A percentile compares a stretch with the other conserved stretches of the same genome.
phyloP scores from a whole-genome alignment of 2,797 vertebrate species.

The Cheirogaleus major region DNA sequence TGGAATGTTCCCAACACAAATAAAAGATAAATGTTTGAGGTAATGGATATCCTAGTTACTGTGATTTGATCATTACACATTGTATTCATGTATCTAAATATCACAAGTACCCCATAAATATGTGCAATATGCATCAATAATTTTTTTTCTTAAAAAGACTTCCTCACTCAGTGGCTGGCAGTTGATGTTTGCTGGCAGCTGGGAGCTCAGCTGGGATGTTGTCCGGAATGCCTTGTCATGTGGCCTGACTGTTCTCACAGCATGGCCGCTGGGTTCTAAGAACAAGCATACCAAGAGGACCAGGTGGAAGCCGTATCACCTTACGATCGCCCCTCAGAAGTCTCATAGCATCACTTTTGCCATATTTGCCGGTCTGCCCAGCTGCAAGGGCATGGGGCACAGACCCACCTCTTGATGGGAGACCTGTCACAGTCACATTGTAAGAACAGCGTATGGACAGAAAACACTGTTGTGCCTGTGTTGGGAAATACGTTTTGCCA shows the following conservation, averaged over 20 bases:
- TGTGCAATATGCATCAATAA: not conserved
- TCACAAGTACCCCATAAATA: not conserved
- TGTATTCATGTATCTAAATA: not conserved
- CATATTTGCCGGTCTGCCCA: not conserved
- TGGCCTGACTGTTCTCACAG: not conserved
- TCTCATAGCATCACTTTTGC: not conserved
- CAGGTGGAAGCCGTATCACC: not conserved
- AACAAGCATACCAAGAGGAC: not conserved
- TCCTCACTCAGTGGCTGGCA: not conserved
- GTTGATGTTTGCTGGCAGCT: not conserved
- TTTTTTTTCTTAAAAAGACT: not conserved
- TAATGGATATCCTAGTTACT: not conserved
- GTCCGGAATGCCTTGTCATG: not conserved
- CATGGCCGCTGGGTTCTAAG: not conserved
- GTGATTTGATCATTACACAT: not conserved
- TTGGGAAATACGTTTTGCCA: not conserved
- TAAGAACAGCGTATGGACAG: not conserved
- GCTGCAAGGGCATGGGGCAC: not conserved
- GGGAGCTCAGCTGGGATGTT: not conserved
- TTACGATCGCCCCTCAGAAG: not conserved
- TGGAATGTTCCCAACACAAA: not conserved
- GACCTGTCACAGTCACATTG: too few relatives aligned
- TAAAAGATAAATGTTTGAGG: not conserved
- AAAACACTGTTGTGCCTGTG: not conserved
- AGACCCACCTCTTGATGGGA: not conserved